These are phyloP conservation scores for Vipera ursinii DNA, from an alignment of 2,797 vertebrate species.

Conservation along the genomic window DNA sequence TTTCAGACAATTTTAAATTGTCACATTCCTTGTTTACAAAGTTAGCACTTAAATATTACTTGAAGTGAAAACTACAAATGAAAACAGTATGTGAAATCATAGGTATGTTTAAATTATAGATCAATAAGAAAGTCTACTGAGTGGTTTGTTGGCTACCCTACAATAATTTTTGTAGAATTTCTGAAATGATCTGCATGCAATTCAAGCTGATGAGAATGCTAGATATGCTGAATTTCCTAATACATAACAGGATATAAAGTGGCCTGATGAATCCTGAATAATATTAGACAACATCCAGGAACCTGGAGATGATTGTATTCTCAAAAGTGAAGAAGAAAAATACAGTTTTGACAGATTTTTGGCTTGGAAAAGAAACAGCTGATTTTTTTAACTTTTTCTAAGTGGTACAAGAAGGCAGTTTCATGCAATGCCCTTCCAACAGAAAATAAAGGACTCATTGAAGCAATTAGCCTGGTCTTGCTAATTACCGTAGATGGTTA, in stretches of 20 bases:
- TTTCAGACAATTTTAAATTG: background rate
- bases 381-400: conserved; percentile 12
- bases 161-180: conserved; percentile 70
- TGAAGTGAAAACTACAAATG: conserved; percentile 26
- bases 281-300: conserved; percentile 48
- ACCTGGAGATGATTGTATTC: conserved; percentile 49
- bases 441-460: background rate
- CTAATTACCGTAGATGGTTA: background rate
- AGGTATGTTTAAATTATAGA: conserved; percentile 55
- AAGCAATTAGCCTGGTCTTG: background rate
- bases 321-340: conserved; percentile 46
- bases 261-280: conserved; percentile 57
- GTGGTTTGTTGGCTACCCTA: conserved; percentile 65
- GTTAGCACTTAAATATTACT: conserved; percentile 7
- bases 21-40: background rate
- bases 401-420: conserved; percentile 18
- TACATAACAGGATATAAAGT: conserved; percentile 59
- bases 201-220: conserved; percentile 71
- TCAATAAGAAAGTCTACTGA: conserved; percentile 58
- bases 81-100: conserved; percentile 32
- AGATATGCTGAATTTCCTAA: conserved; percentile 69
- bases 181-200: conserved; percentile 74
- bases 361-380: conserved; percentile 43
- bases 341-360: conserved; percentile 43
- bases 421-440: background rate